Base-by-base conservation (phyloP, 2,888 invertebrate genomes). In the Phortica okadai region DNA sequence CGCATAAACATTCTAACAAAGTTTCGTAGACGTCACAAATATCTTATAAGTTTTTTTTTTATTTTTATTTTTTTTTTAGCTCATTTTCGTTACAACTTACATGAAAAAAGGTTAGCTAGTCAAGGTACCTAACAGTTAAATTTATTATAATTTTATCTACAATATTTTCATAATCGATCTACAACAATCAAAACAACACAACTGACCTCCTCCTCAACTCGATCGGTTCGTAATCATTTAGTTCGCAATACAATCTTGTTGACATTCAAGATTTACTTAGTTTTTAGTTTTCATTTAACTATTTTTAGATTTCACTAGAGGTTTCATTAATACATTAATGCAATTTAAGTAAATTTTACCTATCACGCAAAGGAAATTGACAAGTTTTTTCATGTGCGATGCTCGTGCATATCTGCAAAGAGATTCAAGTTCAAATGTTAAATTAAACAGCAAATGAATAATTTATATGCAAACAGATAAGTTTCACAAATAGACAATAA, bases 331-430 rank as follows among this genome's bases (percentile, higher is more conserved):
- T 70, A 45, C 14, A 56, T 41, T 45, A 7, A 62, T 62, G 74
- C 62, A 74, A 54, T 73, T 77, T 78, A 78, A 84, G 88, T 89
- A 88, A 85, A 86, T 87, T 89, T 91, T 89, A 90, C 88, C 90
- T 91, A 91, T 91, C 91, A 91, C 91, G 90, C 89, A 85, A 90
- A 91, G 86, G 89, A 90, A 91, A 91, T 91, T 91, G 92, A 91
- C 92, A 90, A 90, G 89, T 90, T 89, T 91, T 91, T 91, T 93
- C 93, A 95, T 93, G 95, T 95, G 93, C 94, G 94, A 92, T 95
- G 95, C 91, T 95, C 95, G 92, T 94, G 95, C 91, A 94, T 94
- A 94, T 95, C 95, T 95, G 94, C 87, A 92, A 91, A 91, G 91
- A 92, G 91, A 72, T 93, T 93, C 90, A 88, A 76, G 7, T n/a